Evolutionary conservation across 2,888 invertebrate genomes (phyloP).

Genomic region (Oconnorella tubifera): DNA sequence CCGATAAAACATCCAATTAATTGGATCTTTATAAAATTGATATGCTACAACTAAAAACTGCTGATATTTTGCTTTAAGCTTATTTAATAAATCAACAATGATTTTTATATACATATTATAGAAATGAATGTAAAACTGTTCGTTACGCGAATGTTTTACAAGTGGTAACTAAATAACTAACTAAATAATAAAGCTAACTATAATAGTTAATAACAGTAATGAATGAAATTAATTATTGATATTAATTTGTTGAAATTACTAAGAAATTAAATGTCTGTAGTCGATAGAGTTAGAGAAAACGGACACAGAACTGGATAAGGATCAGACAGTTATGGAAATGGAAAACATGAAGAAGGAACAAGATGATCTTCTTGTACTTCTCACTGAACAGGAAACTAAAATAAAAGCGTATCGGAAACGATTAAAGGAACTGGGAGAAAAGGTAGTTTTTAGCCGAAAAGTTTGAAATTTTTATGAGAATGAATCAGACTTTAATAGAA

Average conservation of each 20-base stretch:
- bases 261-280: slow-evolving; percentile 3
- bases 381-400: slow-evolving; percentile 82
- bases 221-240: too few relatives aligned
- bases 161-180: background rate
- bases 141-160: too few relatives aligned
- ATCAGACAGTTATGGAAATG: slow-evolving; percentile 40
- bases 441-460: slow-evolving; percentile 42
- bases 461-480: background rate
- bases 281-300: slow-evolving; percentile 21
- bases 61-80: too few relatives aligned
- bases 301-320: slow-evolving; percentile 41
- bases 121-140: too few relatives aligned
- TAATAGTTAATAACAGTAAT: too few relatives aligned
- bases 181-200: too few relatives aligned
- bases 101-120: too few relatives aligned
- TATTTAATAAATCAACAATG: too few relatives aligned
- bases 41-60: too few relatives aligned
- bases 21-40: too few relatives aligned
- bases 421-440: slow-evolving; percentile 55
- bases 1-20: too few relatives aligned
- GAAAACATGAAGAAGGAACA: slow-evolving; percentile 75
- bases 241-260: background rate
- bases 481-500: background rate
- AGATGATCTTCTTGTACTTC: slow-evolving; percentile 82
- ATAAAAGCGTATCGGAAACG: slow-evolving; percentile 64